A percentile compares a stretch with the other conserved stretches of the same genome.
Conservation (phyloP, 53 echinoderm and acorn worm genomes). For the Crossaster papposus region DNA sequence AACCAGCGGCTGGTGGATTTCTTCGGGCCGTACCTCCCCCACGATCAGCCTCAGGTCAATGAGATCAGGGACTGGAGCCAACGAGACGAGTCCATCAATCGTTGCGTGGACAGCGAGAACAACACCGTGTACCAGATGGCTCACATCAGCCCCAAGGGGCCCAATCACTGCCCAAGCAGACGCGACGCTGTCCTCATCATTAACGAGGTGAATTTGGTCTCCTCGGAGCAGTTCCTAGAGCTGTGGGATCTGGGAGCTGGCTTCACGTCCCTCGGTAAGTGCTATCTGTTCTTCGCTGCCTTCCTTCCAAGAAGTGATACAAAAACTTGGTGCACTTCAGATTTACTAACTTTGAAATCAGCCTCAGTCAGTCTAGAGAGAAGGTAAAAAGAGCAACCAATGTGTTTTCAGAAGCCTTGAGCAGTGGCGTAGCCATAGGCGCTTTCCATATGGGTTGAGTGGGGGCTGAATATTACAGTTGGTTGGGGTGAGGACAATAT, state of each 20-base stretch:
- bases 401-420: too few relatives aligned
- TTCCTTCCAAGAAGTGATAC: background rate
- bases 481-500: too few relatives aligned
- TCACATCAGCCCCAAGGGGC: constrained; percentile 79
- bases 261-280: constrained; percentile 76
- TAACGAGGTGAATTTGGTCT: constrained; percentile 78
- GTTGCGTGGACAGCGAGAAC: constrained; percentile 66
- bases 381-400: too few relatives aligned
- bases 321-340: too few relatives aligned
- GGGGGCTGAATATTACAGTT: too few relatives aligned
- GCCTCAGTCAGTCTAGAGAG: background rate
- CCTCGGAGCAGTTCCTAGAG: constrained; percentile 80
- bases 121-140: constrained; percentile 54
- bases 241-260: constrained; percentile 91
- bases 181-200: constrained; percentile 70
- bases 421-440: too few relatives aligned
- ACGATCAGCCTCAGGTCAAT: constrained; percentile 39
- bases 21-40: constrained; percentile 54
- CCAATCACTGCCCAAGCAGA: constrained; percentile 78
- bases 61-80: constrained; percentile 50
- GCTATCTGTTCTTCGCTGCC: background rate
- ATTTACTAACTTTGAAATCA: background rate
- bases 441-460: too few relatives aligned
- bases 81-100: constrained; percentile 82
- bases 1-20: constrained; percentile 60